Conservation (phyloP, 35 echinoderm and acorn worm species). For the Eucidaris tribuloides region DNA sequence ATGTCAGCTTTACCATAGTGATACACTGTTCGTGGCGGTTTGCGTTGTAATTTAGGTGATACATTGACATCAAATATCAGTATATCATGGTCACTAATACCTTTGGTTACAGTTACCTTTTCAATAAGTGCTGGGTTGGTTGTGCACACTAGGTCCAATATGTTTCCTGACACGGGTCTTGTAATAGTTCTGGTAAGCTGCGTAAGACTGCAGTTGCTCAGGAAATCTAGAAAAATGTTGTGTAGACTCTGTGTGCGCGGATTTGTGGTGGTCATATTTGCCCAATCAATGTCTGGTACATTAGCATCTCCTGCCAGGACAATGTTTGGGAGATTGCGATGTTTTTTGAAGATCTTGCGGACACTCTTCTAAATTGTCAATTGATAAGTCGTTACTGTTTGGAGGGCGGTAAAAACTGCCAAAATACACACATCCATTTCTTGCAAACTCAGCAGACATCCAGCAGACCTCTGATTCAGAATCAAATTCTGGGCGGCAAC, state of each 20-base stretch:
- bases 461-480: too few relatives aligned
- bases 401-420: too few relatives aligned
- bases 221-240: background rate
- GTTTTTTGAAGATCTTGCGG: too few relatives aligned
- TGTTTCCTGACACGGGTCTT: constrained; percentile 39
- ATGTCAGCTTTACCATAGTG: constrained; percentile 18
- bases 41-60: constrained; percentile 22
- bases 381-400: too few relatives aligned
- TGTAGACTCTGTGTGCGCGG: background rate
- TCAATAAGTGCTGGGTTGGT: constrained; percentile 8
- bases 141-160: constrained; percentile 34
- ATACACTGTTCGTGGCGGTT: constrained; percentile 33
- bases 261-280: background rate
- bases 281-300: background rate
- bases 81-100: constrained; percentile 35
- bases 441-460: too few relatives aligned
- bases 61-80: constrained; percentile 46
- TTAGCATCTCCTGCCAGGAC: too few relatives aligned
- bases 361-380: too few relatives aligned
- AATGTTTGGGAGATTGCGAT: too few relatives aligned
- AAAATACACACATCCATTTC: too few relatives aligned
- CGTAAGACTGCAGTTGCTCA: background rate
- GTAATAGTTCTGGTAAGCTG: constrained; percentile 13
- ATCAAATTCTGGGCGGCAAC: too few relatives aligned
- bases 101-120: background rate